Evolutionary conservation across 2,797 vertebrate species (phyloP).

Genomic region (Uromys caudimaculatus): DNA sequence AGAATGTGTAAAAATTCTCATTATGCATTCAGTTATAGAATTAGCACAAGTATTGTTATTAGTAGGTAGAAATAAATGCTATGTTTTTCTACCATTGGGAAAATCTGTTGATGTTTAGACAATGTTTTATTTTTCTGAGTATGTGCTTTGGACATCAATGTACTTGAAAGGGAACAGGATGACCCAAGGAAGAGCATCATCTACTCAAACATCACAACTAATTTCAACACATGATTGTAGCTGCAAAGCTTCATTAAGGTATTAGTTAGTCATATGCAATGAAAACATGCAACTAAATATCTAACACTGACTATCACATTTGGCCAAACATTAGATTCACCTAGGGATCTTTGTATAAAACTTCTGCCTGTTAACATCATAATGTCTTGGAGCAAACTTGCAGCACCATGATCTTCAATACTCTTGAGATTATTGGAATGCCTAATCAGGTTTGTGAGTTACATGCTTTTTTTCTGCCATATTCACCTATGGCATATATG

Average conservation of each 20-base stretch:
- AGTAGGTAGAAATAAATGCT: slow-evolving; percentile 3
- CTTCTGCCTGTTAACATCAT: not conserved
- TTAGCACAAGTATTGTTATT: not conserved
- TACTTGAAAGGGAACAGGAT: not conserved
- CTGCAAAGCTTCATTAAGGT: not conserved
- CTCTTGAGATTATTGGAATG: not conserved
- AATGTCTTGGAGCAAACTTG: not conserved
- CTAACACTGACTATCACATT: not conserved
- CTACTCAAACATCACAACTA: not conserved
- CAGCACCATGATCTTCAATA: not conserved
- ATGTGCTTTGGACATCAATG: not conserved
- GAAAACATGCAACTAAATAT: not conserved
- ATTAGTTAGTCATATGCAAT: slow-evolving; percentile 38
- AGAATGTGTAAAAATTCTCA: not conserved
- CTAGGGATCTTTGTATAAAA: not conserved
- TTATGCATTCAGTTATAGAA: not conserved
- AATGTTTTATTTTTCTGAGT: slow-evolving; percentile 44
- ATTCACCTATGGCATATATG: not conserved
- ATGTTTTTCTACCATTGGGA: not conserved
- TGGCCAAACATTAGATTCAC: not conserved
- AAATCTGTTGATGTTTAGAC: not conserved
- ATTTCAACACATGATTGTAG: not conserved
- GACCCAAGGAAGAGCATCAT: not conserved
- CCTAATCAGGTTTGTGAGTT: not conserved
- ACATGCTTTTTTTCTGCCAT: not conserved